Percentiles rank a stretch among this genome's conserved stretches.
phyloP scores from a whole-genome alignment of 2,797 vertebrate species.

The Danio tinwini region DNA sequence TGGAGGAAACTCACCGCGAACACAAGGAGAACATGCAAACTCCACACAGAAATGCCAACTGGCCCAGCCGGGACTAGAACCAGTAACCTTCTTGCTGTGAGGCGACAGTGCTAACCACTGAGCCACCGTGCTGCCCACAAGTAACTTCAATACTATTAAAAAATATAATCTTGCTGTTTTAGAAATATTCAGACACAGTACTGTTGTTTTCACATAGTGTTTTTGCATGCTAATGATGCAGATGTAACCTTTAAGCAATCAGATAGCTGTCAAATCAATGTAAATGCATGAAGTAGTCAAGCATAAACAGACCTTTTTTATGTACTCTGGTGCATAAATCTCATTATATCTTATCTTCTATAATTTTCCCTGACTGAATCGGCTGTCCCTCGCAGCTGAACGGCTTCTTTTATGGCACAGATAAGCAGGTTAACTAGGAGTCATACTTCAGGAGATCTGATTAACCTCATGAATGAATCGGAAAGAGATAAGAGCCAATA shows the following conservation, averaged over 20 bases:
- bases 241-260: background rate
- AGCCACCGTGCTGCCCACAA: too few species aligned
- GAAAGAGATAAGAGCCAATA: background rate
- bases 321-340: background rate
- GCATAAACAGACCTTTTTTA: background rate
- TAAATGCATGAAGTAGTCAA: background rate
- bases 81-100: too few species aligned
- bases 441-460: background rate
- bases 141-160: background rate
- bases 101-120: too few species aligned
- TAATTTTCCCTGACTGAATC: background rate
- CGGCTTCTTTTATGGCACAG: constrained; percentile 5
- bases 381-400: background rate
- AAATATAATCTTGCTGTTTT: background rate
- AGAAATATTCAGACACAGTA: background rate
- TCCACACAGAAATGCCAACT: too few species aligned
- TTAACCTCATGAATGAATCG: background rate
- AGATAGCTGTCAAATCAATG: background rate
- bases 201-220: background rate
- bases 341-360: background rate
- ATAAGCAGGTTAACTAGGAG: background rate
- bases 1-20: too few species aligned
- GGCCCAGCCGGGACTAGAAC: too few species aligned
- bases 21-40: too few species aligned
- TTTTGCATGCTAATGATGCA: background rate